Evolutionary conservation across 2,797 vertebrate species (phyloP), one percentile per base, ranked within the genome.

Genomic region (Sebastes baramenuke): DNA sequence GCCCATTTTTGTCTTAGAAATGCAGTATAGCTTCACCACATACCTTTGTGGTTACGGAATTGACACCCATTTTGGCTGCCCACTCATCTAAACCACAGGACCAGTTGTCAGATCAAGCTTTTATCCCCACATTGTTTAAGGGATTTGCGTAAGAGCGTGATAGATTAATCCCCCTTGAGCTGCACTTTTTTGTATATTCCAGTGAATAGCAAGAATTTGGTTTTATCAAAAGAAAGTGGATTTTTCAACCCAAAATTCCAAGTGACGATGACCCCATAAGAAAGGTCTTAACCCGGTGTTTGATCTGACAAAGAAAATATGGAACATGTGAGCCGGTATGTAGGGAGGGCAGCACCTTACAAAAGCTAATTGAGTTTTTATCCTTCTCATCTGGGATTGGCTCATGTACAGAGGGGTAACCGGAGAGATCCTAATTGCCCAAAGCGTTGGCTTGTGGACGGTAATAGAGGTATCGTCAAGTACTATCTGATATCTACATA

Each of bases 401-500:
- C 89, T 83, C 49, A 7, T 72, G 89, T 83, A 88, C 82, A 88
- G 88, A 82, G 69, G 78, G 80, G 94, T 93, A 96, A 96, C 92
- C 59, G 62, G 94, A 95, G 94, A 94, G 83, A 91, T 83, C 77
- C 82, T 94, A 94, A 95, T 93, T 93, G 94, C 80, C 86, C 87
- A 85, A 93, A 94, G 92, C 82, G 66, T 91, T 87, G 88, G 90
- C 91, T 89, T 90, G 87, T 92, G 87, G 89, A 89, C 72, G 75
- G 92, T 93, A 95, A 94, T 89, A 90, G 88, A 77, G 89, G 90
- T 87, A 91, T 93, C 87, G 77, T 88, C 79, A 85, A 91, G 84
- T 81, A 77, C 93, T 93, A 96, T 95, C 94, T 94, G 94, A 94
- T 95, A 92, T 85, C 93, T 94, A 83, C 88, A 90, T 92, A 92